Conservation (phyloP, 2,888 invertebrate genomes). For the Rosalia funebris region DNA sequence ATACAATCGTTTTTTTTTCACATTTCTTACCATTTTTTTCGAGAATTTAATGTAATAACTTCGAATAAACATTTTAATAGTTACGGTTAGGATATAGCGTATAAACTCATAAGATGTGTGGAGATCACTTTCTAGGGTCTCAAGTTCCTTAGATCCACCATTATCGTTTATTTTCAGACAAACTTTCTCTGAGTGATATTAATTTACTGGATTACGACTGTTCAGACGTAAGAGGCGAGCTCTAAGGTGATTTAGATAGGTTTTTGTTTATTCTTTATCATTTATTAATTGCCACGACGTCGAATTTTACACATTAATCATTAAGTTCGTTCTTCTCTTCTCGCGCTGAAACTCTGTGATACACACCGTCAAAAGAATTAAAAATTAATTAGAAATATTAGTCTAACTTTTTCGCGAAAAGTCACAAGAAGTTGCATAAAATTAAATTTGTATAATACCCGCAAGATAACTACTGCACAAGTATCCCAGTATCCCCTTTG, state of each 20-base stretch:
- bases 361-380: not conserved
- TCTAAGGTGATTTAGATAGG: conserved; percentile 8
- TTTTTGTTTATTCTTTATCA: conserved; percentile 17
- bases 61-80: too few relatives aligned
- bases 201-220: conserved; percentile 19
- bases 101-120: too few relatives aligned
- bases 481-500: too few relatives aligned
- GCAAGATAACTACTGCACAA: too few relatives aligned
- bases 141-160: not conserved
- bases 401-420: too few relatives aligned
- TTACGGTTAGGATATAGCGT: too few relatives aligned
- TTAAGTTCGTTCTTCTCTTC: not conserved
- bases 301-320: conserved; percentile 12
- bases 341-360: not conserved
- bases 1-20: too few relatives aligned
- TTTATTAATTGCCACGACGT: conserved; percentile 7
- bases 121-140: conserved; percentile 4
- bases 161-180: conserved; percentile 16
- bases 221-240: conserved; percentile 15
- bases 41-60: too few relatives aligned
- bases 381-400: too few relatives aligned
- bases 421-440: too few relatives aligned
- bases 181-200: conserved; percentile 18
- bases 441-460: too few relatives aligned
- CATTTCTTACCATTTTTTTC: too few relatives aligned